Evolutionary conservation across 2,888 invertebrate species (phyloP), one percentile per base, ranked within the genome.

Genomic region (Scaptomyza tumidula): DNA sequence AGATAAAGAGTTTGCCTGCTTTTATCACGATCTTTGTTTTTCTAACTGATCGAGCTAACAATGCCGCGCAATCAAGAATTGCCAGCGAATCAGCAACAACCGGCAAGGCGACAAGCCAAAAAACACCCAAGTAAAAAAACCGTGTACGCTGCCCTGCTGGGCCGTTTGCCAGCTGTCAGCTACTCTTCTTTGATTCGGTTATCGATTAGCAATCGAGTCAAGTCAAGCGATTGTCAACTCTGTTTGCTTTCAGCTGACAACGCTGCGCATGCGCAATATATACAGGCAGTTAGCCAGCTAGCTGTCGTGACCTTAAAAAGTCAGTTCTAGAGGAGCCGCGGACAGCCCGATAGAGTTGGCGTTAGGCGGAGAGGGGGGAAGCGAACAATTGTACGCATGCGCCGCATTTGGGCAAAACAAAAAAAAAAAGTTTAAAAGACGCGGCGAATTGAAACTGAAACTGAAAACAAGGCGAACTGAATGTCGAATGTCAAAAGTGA

Each of bases 251-350:
- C 24, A 33, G 41, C 53, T 39, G 64, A 44, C 77, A 41, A 69
- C 67, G 83, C 62, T 70, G 71, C 87, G 87, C 80, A 86, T 82
- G 81, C 81, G 87, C 84, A 80, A 86, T 69, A 86, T 69, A 70
- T 69, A 59, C 76, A 37, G 24, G 31, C 49, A 19, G n/a, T 3
- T 10, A 10, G 33, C 13, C 35, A 16, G 16, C 16, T 54, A 53
- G 45, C 50, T 56, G 75, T 83, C 69, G 27, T 88, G 72, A 72
- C 72, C 72, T 70, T 76, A 72, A 60, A 60, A 68, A 57, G 31
- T 59, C 19, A 11, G 33, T 55, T 63, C 58, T 50, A 37, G 46
- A 43, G 53, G 54, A 27, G 45, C 14, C 14, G 35, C 31, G 11
- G 37, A 13, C 49, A 33, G 13, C 6, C 39, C 14, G 14, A 7